A percentile compares a stretch with the other conserved stretches of the same genome.
These are phyloP conservation scores for Harmothoe impar DNA, from an alignment of 2,888 invertebrate genomes.

Conservation along the genomic window DNA sequence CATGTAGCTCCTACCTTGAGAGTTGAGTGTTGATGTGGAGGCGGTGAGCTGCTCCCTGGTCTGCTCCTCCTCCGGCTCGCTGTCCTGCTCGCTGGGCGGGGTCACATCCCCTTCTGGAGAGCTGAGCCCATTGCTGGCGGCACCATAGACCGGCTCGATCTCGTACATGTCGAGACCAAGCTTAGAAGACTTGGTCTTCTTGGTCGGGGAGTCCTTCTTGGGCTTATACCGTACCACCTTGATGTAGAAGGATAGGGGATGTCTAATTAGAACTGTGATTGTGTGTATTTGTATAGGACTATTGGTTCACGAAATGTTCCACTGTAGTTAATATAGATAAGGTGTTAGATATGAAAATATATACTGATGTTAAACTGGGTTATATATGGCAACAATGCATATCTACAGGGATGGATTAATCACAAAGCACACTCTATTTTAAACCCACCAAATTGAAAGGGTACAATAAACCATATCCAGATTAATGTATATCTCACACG, in stretches of 20 bases:
- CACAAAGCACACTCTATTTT: too few species aligned
- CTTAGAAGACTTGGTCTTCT: slow-evolving; percentile 16
- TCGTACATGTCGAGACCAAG: slow-evolving; percentile 71
- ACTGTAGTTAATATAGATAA: too few species aligned
- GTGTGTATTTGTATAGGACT: too few species aligned
- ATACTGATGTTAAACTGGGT: too few species aligned
- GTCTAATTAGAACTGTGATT: too few species aligned
- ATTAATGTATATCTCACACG: too few species aligned
- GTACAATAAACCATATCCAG: too few species aligned
- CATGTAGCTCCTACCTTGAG: neutral
- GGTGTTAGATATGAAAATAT: too few species aligned
- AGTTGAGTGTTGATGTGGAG: neutral
- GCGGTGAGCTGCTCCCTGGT: neutral
- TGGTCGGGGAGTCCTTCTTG: neutral
- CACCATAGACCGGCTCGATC: slow-evolving; percentile 69
- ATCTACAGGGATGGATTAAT: too few species aligned
- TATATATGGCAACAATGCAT: too few species aligned
- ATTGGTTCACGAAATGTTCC: too few species aligned
- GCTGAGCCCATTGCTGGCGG: slow-evolving; percentile 72
- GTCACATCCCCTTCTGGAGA: slow-evolving; percentile 69
- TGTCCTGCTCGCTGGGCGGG: slow-evolving; percentile 55
- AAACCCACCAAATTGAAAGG: too few species aligned
- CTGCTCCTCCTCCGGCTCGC: slow-evolving; percentile 35
- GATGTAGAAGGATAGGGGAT: neutral
- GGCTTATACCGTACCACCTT: slow-evolving; percentile 62